Evolutionary conservation across 2,797 vertebrate genomes (phyloP).

Genomic region (Mycteria americana): DNA sequence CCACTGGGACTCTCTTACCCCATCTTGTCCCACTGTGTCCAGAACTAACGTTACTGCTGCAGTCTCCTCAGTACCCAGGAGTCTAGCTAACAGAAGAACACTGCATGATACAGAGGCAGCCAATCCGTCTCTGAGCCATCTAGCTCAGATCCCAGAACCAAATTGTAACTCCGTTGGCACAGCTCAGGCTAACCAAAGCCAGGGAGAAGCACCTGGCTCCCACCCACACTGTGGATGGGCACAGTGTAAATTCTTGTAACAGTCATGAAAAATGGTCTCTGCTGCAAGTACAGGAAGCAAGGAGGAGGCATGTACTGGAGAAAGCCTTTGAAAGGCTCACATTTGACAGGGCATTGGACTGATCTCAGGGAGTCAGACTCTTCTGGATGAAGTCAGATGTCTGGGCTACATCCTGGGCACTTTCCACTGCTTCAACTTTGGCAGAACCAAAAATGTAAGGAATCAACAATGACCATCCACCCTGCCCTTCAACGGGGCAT

Average conservation of each 20-base stretch:
- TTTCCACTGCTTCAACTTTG: not conserved
- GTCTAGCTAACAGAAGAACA: not conserved
- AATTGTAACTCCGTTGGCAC: not conserved
- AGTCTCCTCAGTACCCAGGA: not conserved
- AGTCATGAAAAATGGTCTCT: not conserved
- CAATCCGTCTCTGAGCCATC: not conserved
- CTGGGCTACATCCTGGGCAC: not conserved
- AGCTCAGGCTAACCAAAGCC: not conserved
- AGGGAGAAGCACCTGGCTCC: not conserved
- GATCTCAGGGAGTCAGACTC: not conserved
- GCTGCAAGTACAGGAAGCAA: not conserved
- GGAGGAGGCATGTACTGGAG: not conserved
- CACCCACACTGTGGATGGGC: fast-evolving
- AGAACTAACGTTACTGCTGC: not conserved
- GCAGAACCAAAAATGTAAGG: not conserved
- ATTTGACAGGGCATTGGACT: not conserved
- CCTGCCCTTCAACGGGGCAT: not conserved
- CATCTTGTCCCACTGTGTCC: not conserved
- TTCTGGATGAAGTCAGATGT: not conserved
- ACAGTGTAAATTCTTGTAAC: not conserved
- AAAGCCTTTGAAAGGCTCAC: not conserved
- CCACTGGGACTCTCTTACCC: not conserved
- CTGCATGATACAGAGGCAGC: not conserved
- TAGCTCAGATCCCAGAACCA: not conserved
- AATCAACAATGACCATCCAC: not conserved